A percentile compares a stretch with the other conserved stretches of the same genome.
Evolutionary conservation across 2,797 vertebrate species (phyloP).

Genomic region (Helicolenus hilgendorfi): DNA sequence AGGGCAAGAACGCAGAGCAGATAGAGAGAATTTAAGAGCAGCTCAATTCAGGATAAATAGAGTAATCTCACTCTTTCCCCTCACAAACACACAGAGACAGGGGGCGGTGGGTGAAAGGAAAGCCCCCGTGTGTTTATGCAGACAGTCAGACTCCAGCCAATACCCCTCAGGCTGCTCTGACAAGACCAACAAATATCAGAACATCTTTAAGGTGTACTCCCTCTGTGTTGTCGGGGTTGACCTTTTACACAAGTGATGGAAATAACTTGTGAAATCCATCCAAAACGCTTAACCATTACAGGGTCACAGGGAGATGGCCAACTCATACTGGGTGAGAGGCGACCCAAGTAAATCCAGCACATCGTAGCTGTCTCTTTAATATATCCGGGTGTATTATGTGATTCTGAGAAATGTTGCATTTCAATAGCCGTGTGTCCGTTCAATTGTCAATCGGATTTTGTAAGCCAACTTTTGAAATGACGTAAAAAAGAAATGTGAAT

Average conservation of each 20-base stretch:
- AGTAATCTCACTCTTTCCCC: constrained; percentile 18
- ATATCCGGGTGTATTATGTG: not conserved
- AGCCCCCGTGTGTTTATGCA: constrained; percentile 60
- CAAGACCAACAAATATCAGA: constrained; percentile 5
- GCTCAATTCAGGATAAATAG: constrained; percentile 26
- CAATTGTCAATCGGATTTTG: not conserved
- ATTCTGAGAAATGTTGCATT: not conserved
- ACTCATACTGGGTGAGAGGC: not conserved
- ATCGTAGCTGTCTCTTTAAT: not conserved
- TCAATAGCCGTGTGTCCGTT: not conserved
- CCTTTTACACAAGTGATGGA: not conserved
- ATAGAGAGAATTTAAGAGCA: constrained; percentile 23
- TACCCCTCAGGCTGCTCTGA: constrained; percentile 13
- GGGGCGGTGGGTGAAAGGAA: constrained; percentile 45
- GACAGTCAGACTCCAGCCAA: constrained; percentile 75
- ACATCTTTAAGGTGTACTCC: not conserved
- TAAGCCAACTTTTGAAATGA: not conserved
- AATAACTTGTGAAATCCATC: not conserved
- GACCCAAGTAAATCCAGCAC: not conserved
- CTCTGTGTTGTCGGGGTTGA: not conserved
- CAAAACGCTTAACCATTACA: not conserved
- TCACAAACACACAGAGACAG: constrained; percentile 3
- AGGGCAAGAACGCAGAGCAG: constrained; percentile 34
- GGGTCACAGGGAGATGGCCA: not conserved
- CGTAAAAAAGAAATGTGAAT: not conserved